phyloP scores from a whole-genome alignment of 2,888 invertebrate genomes.

The Agrypnus murinus region DNA sequence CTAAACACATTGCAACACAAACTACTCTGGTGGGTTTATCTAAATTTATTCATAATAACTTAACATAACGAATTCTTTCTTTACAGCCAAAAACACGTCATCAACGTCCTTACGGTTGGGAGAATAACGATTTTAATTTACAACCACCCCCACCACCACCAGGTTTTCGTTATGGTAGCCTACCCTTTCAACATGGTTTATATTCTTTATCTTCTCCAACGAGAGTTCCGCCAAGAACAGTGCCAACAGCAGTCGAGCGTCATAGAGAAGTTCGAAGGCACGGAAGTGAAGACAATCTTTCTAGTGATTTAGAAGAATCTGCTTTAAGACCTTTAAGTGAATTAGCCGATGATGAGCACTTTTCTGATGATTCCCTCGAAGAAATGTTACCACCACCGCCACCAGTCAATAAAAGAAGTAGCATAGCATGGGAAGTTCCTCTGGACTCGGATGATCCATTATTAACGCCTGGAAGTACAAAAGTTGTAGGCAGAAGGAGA shows the following conservation, averaged over 20 bases:
- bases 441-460: slow-evolving; percentile 82
- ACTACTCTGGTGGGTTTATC: slow-evolving; percentile 80
- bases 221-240: slow-evolving; percentile 79
- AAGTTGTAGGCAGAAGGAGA: slow-evolving; percentile 65
- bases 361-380: slow-evolving; percentile 90
- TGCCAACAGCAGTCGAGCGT: slow-evolving; percentile 82
- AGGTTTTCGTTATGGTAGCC: slow-evolving; percentile 79
- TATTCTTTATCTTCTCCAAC: slow-evolving; percentile 75
- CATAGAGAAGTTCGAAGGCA: slow-evolving; percentile 85
- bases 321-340: slow-evolving; percentile 66
- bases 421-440: slow-evolving; percentile 92
- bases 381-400: slow-evolving; percentile 82
- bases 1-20: slow-evolving; percentile 81
- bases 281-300: slow-evolving; percentile 68
- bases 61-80: slow-evolving; percentile 1
- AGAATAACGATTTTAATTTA: slow-evolving; percentile 71
- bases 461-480: slow-evolving; percentile 76
- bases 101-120: slow-evolving; percentile 85
- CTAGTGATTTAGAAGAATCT: slow-evolving; percentile 66
- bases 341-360: slow-evolving; percentile 77
- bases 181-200: slow-evolving; percentile 79
- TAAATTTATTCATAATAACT: neutral
- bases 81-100: slow-evolving; percentile 83
- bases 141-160: slow-evolving; percentile 76
- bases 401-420: slow-evolving; percentile 80